Evolutionary conservation across 2,113 vertebrate species (phyloP).

Genomic region (Emydocephalus ijimae): DNA sequence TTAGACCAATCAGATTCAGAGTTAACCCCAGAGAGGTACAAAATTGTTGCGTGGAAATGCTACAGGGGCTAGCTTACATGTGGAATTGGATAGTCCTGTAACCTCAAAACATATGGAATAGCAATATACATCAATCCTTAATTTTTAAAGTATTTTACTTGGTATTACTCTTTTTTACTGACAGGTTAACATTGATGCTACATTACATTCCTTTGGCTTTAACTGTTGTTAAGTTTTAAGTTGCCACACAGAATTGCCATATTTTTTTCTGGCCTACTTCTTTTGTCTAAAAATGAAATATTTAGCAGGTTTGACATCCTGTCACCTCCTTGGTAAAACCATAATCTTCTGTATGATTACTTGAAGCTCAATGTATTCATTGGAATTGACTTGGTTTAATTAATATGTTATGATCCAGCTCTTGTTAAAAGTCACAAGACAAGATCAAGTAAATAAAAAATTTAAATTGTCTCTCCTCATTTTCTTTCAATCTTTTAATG

Average conservation of each 20-base stretch:
- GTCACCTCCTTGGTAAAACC: not conserved
- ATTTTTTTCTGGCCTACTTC: too few species aligned
- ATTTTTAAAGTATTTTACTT: not conserved
- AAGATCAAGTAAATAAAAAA: not conserved
- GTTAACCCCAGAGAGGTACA: not conserved
- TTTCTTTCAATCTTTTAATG: not conserved
- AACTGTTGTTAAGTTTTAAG: not conserved
- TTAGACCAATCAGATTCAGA: not conserved
- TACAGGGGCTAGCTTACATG: not conserved
- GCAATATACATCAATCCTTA: not conserved
- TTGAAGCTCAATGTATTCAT: not conserved
- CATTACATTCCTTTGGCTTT: not conserved
- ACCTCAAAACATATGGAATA: not conserved
- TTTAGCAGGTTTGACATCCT: not conserved
- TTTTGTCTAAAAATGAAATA: not conserved
- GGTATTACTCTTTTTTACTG: not conserved
- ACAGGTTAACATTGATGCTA: not conserved
- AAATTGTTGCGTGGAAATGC: not conserved
- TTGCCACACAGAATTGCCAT: not conserved
- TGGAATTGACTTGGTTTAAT: not conserved
- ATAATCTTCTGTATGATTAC: not conserved
- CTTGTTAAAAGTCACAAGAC: not conserved
- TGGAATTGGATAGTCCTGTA: not conserved
- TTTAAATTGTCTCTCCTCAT: not conserved
- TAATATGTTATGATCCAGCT: not conserved